These are phyloP conservation scores for Synanthedon andrenaeformis DNA, from an alignment of 2,888 invertebrate species.

Conservation along the genomic window DNA sequence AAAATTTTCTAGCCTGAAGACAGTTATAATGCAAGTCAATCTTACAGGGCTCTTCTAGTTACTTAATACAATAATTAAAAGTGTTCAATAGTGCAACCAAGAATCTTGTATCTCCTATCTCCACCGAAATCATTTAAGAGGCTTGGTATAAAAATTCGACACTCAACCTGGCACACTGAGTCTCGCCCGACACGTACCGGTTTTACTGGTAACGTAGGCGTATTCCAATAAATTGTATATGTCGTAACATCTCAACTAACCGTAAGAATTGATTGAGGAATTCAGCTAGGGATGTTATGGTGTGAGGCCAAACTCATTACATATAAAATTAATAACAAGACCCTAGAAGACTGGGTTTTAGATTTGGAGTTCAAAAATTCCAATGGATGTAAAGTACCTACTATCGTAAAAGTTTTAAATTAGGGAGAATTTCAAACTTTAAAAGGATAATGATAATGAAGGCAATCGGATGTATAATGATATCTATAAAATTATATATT, in stretches of 20 bases:
- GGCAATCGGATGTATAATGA: too few relatives aligned
- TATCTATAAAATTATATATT: too few relatives aligned
- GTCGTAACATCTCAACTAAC: constrained; percentile 2
- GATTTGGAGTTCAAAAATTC: too few relatives aligned
- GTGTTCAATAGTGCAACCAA: constrained; percentile 22
- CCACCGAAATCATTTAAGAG: constrained; percentile 33
- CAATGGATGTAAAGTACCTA: too few relatives aligned
- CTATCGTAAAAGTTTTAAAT: too few relatives aligned
- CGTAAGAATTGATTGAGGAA: constrained; percentile 4
- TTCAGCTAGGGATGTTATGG: constrained; percentile 3
- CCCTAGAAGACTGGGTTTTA: too few relatives aligned
- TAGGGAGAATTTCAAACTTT: too few relatives aligned
- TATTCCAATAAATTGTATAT: constrained; percentile 9
- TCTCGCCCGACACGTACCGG: constrained; percentile 17
- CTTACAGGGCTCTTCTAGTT: constrained; percentile 17
- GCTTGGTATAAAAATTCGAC: constrained; percentile 37
- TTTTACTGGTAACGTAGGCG: constrained; percentile 19
- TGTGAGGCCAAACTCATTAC: neutral
- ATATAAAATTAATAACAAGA: neutral
- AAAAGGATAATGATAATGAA: too few relatives aligned
- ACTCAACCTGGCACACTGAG: constrained; percentile 19
- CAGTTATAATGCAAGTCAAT: constrained; percentile 10
- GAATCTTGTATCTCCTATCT: constrained; percentile 35
- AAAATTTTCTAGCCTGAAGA: too few relatives aligned
- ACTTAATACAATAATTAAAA: constrained; percentile 19